A percentile compares a stretch with the other conserved stretches of the same genome.
phyloP scores from a whole-genome alignment of 2,797 vertebrate genomes.

The Premnoplex brunnescens region DNA sequence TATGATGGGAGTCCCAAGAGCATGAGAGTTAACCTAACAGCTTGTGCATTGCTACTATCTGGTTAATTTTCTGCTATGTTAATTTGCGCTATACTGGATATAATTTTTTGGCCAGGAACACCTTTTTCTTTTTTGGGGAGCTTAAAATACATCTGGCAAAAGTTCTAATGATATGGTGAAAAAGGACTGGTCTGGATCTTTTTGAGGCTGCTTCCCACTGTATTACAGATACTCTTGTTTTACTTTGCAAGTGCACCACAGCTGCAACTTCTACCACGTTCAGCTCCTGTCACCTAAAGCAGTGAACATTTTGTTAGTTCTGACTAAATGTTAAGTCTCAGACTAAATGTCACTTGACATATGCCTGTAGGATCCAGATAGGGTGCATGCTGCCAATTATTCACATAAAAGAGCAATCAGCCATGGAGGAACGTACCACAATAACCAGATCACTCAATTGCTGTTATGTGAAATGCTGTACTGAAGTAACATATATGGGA shows the following conservation, averaged over 20 bases:
- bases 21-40: background rate
- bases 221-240: background rate
- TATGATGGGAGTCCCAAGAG: background rate
- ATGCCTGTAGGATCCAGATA: slow-evolving; percentile 3
- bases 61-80: background rate
- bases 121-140: background rate
- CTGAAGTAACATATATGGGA: background rate
- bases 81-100: background rate
- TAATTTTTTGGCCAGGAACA: background rate
- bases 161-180: background rate
- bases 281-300: background rate
- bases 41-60: background rate
- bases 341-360: slow-evolving; percentile 32
- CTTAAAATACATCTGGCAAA: background rate
- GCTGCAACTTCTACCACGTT: background rate
- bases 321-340: background rate
- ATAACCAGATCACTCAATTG: background rate
- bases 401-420: slow-evolving; percentile 40
- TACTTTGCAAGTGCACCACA: background rate
- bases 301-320: slow-evolving; percentile 8
- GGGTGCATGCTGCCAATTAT: background rate
- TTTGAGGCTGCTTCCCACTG: background rate
- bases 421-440: background rate
- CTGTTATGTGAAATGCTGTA: background rate
- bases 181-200: background rate